Evolutionary conservation across 2,797 vertebrate genomes (phyloP).

Genomic region (Acrossocheilus wenchowensis): DNA sequence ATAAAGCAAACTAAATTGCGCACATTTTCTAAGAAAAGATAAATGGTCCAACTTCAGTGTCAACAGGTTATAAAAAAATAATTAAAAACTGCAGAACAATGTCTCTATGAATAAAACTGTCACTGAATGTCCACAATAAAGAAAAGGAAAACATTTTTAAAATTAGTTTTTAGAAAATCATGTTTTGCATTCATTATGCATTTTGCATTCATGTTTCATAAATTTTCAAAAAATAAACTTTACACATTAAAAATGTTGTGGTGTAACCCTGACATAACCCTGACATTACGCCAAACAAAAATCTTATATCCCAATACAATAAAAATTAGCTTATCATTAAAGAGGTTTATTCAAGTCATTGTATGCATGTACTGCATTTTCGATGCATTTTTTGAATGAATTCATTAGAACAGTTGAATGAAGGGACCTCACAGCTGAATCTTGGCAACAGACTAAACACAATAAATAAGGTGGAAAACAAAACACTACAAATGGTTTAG

Average conservation of each 20-base stretch:
- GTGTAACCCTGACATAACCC: neutral
- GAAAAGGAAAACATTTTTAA: neutral
- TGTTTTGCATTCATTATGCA: too few species aligned
- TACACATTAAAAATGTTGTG: neutral
- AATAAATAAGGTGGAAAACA: neutral
- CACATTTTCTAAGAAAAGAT: neutral
- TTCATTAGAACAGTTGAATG: neutral
- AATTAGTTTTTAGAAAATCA: neutral
- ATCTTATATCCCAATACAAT: too few species aligned
- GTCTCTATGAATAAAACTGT: neutral
- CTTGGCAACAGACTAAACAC: neutral
- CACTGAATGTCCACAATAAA: neutral
- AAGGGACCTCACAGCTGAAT: neutral
- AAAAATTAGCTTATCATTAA: neutral
- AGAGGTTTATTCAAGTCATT: neutral
- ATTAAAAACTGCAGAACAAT: neutral
- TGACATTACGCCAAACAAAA: neutral
- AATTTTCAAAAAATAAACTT: neutral
- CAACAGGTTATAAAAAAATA: neutral
- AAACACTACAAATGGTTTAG: neutral
- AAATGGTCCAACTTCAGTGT: neutral
- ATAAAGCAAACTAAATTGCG: neutral
- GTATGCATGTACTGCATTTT: neutral
- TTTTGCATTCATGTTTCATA: neutral
- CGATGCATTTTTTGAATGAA: neutral